A percentile compares a stretch with the other conserved stretches of the same genome.
These are phyloP conservation scores for Pachliopta kotzebuea DNA, from an alignment of 2,888 invertebrate genomes.

Conservation along the genomic window DNA sequence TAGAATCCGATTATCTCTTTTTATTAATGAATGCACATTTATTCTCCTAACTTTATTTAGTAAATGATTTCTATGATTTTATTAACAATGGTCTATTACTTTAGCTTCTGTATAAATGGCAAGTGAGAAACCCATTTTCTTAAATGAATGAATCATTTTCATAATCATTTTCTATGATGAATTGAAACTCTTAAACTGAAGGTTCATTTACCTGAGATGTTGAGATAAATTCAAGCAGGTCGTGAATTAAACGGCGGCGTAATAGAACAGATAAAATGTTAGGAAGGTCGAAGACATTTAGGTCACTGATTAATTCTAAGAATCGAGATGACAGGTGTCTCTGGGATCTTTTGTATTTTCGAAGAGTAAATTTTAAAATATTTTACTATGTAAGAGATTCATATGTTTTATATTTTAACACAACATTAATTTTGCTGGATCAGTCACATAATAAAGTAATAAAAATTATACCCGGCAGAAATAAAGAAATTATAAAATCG, in stretches of 20 bases:
- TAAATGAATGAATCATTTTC: no score
- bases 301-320: slow-evolving; percentile 7
- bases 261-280: slow-evolving; percentile 4
- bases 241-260: slow-evolving; percentile 2
- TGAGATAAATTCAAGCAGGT: background rate
- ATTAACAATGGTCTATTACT: background rate
- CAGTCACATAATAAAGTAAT: background rate
- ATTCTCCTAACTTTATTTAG: background rate
- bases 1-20: background rate
- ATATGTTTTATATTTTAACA: background rate
- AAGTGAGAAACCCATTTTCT: no score
- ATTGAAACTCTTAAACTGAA: background rate
- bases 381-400: background rate
- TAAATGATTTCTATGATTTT: background rate
- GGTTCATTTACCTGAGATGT: background rate
- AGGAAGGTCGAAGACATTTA: slow-evolving; percentile 1
- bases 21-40: background rate
- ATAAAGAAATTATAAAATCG: background rate
- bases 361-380: background rate
- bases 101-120: background rate
- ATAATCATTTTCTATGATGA: no score
- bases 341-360: background rate
- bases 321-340: slow-evolving; percentile 1
- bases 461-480: background rate
- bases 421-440: background rate